Evolutionary conservation across 2,797 vertebrate genomes (phyloP), one percentile per base, ranked within the genome.

Genomic region (Lagothrix lagotricha): DNA sequence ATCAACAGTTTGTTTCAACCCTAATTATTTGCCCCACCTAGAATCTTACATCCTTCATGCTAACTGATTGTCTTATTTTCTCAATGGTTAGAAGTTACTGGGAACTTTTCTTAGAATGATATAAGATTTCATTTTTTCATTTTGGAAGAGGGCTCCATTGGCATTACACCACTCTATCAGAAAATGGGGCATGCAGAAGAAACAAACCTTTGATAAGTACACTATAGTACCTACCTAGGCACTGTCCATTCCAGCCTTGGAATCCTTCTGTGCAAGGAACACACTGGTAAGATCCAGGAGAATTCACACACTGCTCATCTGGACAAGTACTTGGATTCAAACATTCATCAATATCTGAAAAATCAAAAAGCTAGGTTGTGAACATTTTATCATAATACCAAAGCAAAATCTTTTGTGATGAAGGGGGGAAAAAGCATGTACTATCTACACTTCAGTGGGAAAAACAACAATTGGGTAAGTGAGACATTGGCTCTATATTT

Each of bases 301-400:
- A 98, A 90, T 99, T 99, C 96, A 98, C 94, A 52, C 99, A 99
- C 96, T 99, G 99, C 28, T 99, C 99, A 91, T 99, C 99, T 0
- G 99, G 99, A 98, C 99, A 99, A 72, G 98, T 98, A 28, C 97
- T 98, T 91, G 98, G 97, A 84, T 98, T 97, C 97, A 98, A 97
- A 98, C 99, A 99, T 97, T 99, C 99, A 98, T 99, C 99, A 1
- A 99, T 97, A 98, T 99, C 99, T 99, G 93, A 95, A 91, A 98
- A 89, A 96, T 82, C 17, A 41, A 94, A 83, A 97, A 97, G 11
- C 36, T 0, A 2, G 1, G 84, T 97, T 82, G 97, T 64, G 90
- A 39, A 58, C 50, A 39, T 77, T 89, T 92, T 77, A 95, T 39
- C 64, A 80, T 61, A 90, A 76, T 19, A 61, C 20, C 33, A 36